These are phyloP conservation scores for Notolabrus celidotus DNA, from an alignment of 2,797 vertebrate genomes.

Conservation along the genomic window DNA sequence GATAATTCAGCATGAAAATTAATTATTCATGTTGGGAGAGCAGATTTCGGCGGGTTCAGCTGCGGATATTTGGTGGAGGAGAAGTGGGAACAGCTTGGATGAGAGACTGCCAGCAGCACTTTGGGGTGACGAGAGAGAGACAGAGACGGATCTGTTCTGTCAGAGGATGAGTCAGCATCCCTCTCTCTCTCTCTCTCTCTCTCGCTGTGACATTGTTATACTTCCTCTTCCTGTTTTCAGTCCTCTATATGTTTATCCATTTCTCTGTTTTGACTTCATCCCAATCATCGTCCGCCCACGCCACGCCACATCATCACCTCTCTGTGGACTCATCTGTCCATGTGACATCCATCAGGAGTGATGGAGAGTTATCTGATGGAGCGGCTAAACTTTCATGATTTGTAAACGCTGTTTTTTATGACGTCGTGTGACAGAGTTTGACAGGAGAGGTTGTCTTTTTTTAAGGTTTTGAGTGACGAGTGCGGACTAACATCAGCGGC, in stretches of 20 bases:
- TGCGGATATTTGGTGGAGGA: conserved; percentile 56
- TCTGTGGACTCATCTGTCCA: too few relatives aligned
- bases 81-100: conserved; percentile 73
- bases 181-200: conserved; percentile 23
- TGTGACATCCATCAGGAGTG: too few relatives aligned
- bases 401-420: too few relatives aligned
- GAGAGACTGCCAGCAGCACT: conserved; percentile 68
- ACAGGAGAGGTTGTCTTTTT: too few relatives aligned
- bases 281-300: too few relatives aligned
- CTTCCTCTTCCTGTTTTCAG: conserved; percentile 15
- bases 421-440: too few relatives aligned
- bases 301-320: too few relatives aligned
- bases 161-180: conserved; percentile 74
- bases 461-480: too few relatives aligned
- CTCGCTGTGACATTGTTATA: not conserved
- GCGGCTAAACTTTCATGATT: too few relatives aligned
- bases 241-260: conserved; percentile 2
- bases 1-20: conserved; percentile 28
- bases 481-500: too few relatives aligned
- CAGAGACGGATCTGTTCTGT: conserved; percentile 58
- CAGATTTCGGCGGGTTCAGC: conserved; percentile 49
- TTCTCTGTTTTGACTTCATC: not conserved
- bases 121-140: conserved; percentile 59
- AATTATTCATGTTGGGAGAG: conserved; percentile 56
- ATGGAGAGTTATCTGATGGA: too few relatives aligned